A percentile compares a stretch with the other conserved stretches of the same genome.
These are phyloP conservation scores for Glossosoma conforme DNA, from an alignment of 1,140 invertebrate genomes.

Conservation along the genomic window DNA sequence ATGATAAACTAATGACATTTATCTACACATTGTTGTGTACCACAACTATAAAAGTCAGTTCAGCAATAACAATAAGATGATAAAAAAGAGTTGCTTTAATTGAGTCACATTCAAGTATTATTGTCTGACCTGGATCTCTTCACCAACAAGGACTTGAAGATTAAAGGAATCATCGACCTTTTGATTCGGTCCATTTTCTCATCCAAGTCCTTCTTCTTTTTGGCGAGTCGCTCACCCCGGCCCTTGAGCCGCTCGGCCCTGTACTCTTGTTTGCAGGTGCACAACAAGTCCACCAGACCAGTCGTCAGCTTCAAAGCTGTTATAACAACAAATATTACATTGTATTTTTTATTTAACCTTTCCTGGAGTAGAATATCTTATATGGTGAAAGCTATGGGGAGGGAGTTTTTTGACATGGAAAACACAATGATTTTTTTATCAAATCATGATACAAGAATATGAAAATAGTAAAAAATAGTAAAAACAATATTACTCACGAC, in stretches of 20 bases:
- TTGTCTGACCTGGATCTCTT: slow-evolving; percentile 89
- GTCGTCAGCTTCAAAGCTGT: slow-evolving; percentile 99
- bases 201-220: slow-evolving; percentile 91
- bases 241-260: slow-evolving; percentile 92
- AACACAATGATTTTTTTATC: too few relatives aligned
- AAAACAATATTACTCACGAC: too few relatives aligned
- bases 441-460: too few relatives aligned
- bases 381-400: too few relatives aligned
- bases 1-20: too few relatives aligned
- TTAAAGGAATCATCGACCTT: slow-evolving; percentile 98
- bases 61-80: too few relatives aligned
- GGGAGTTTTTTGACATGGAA: too few relatives aligned
- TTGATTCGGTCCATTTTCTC: slow-evolving; percentile 99
- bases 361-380: too few relatives aligned
- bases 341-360: too few relatives aligned
- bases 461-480: too few relatives aligned
- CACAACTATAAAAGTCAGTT: too few relatives aligned
- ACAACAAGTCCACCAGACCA: slow-evolving; percentile 94
- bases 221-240: slow-evolving; percentile 81
- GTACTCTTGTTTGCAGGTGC: slow-evolving; percentile 96
- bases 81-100: neutral
- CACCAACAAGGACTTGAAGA: slow-evolving; percentile 99
- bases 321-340: slow-evolving; percentile 12
- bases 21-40: too few relatives aligned
- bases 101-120: neutral